These are phyloP conservation scores for Meganola albula DNA, from an alignment of 2,888 invertebrate genomes.

Conservation along the genomic window DNA sequence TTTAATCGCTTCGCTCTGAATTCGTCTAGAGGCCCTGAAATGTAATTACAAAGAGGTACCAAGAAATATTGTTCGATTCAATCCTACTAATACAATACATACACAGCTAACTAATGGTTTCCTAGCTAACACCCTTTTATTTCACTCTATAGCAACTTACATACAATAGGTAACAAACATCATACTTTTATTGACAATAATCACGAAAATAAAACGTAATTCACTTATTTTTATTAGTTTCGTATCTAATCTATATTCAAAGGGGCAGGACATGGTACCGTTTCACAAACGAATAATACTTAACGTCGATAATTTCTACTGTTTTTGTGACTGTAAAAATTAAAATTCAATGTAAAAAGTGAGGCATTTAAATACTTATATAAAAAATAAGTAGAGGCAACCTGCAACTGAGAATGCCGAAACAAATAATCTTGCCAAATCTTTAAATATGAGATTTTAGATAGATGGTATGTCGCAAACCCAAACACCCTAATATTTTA, in stretches of 20 bases:
- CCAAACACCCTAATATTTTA: conserved; percentile 70
- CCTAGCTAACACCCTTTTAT: too few species aligned
- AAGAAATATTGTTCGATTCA: too few species aligned
- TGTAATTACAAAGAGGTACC: too few species aligned
- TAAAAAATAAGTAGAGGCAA: conserved; percentile 15
- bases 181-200: background rate
- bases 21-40: too few species aligned
- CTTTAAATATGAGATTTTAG: conserved; percentile 44
- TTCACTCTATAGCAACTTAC: too few species aligned
- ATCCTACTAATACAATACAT: too few species aligned
- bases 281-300: conserved; percentile 4
- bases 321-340: conserved; percentile 14
- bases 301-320: conserved; percentile 18
- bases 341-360: conserved; percentile 20
- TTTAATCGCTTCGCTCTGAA: too few species aligned
- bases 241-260: background rate
- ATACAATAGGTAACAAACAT: too few species aligned
- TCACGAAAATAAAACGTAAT: background rate
- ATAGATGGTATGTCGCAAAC: conserved; percentile 42
- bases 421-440: conserved; percentile 56
- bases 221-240: background rate
- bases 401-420: conserved; percentile 39
- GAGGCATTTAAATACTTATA: conserved; percentile 27
- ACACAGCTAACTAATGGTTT: too few species aligned
- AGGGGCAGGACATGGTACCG: background rate